A percentile compares a stretch with the other conserved stretches of the same genome.
phyloP scores from a whole-genome alignment of 2,797 vertebrate genomes.

The Crocodylus rhombifer region DNA sequence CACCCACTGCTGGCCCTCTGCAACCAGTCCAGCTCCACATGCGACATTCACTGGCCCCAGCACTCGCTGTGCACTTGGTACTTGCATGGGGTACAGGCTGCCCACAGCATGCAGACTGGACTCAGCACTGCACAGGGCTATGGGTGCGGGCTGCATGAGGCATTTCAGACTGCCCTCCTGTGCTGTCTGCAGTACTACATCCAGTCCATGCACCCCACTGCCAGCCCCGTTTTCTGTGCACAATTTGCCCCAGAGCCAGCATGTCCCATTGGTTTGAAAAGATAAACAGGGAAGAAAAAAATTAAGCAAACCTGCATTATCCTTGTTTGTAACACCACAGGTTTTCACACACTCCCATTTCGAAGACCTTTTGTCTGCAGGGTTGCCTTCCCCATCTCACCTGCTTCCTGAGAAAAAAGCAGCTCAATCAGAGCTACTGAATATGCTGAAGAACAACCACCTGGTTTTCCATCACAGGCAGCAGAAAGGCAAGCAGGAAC shows the following conservation, averaged over 20 bases:
- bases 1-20: too few species aligned
- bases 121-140: too few species aligned
- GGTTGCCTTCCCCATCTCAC: fast-evolving
- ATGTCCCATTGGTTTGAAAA: neutral
- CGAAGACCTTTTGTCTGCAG: neutral
- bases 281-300: neutral
- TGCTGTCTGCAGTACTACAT: too few species aligned
- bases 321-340: neutral
- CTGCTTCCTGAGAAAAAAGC: neutral
- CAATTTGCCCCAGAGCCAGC: neutral
- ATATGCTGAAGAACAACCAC: neutral
- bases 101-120: too few species aligned
- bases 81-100: too few species aligned
- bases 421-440: neutral
- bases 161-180: too few species aligned
- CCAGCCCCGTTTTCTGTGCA: neutral
- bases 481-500: too few species aligned
- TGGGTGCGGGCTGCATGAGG: too few species aligned
- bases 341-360: neutral
- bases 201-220: too few species aligned
- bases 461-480: neutral
- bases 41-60: too few species aligned
- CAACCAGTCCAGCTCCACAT: too few species aligned
- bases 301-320: neutral
- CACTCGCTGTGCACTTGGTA: too few species aligned